A percentile compares a stretch with the other conserved stretches of the same genome.
Evolutionary conservation across 2,797 vertebrate species (phyloP).

Genomic region (Fistularia commersonii): DNA sequence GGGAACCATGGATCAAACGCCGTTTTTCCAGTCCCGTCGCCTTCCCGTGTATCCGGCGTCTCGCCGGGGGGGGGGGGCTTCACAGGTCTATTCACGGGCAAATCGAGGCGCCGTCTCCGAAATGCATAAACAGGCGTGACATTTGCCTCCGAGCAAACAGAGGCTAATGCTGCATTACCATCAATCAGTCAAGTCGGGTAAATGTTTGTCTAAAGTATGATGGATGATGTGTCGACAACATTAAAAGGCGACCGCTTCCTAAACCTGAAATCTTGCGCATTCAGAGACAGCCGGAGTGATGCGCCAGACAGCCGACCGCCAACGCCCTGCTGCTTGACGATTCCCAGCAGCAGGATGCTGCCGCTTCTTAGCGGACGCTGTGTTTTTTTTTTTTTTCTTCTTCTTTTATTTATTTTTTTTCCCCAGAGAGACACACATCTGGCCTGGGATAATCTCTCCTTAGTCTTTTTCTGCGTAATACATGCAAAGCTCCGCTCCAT

Average conservation of each 20-base stretch:
- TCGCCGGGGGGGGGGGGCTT: slow-evolving; percentile 16
- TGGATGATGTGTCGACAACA: slow-evolving; percentile 52
- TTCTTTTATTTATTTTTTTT: slow-evolving; percentile 18
- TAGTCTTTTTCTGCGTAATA: slow-evolving; percentile 64
- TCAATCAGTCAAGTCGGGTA: slow-evolving; percentile 57
- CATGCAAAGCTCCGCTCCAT: slow-evolving; percentile 67
- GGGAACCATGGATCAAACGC: slow-evolving; percentile 24
- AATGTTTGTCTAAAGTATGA: slow-evolving; percentile 63
- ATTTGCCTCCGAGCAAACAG: slow-evolving; percentile 55
- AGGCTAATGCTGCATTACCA: slow-evolving; percentile 62
- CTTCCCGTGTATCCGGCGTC: slow-evolving; percentile 6
- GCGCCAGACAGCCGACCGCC: slow-evolving; percentile 50
- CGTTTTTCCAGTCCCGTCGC: slow-evolving; percentile 7
- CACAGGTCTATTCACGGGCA: background rate
- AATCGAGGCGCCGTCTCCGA: slow-evolving; percentile 3
- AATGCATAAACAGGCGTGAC: slow-evolving; percentile 50
- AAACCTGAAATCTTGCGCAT: slow-evolving; percentile 65
- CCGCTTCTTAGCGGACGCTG: slow-evolving; percentile 52
- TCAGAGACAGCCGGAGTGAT: slow-evolving; percentile 56
- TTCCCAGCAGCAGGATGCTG: slow-evolving; percentile 48
- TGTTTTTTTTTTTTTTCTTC: slow-evolving; percentile 34
- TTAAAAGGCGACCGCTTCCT: slow-evolving; percentile 45
- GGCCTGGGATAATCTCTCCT: slow-evolving; percentile 71
- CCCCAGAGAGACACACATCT: slow-evolving; percentile 70
- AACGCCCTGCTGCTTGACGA: slow-evolving; percentile 50